phyloP scores from a whole-genome alignment of 2,113 vertebrate species.

The Rhagologus leucostigma region DNA sequence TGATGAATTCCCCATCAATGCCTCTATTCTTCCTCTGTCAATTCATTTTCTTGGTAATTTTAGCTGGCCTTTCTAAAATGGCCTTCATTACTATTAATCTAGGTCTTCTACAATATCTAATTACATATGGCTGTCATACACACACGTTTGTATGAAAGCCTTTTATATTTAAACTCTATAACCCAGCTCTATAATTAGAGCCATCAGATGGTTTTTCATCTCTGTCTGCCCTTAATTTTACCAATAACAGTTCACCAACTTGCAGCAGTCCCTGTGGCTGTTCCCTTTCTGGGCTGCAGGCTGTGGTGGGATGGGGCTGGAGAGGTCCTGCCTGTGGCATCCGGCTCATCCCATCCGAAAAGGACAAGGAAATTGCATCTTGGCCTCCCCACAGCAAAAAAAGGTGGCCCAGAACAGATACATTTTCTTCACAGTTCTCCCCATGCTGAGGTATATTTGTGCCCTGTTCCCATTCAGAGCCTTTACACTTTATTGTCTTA shows the following conservation, averaged over 20 bases:
- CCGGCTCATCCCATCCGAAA: not conserved
- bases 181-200: not conserved
- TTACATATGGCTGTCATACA: not conserved
- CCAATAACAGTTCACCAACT: not conserved
- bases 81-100: slow-evolving; percentile 42
- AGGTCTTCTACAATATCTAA: not conserved
- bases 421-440: not conserved
- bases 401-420: not conserved
- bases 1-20: not conserved
- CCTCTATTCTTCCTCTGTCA: not conserved
- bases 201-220: not conserved
- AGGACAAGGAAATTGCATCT: not conserved
- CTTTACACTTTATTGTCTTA: not conserved
- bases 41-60: slow-evolving; percentile 28
- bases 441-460: fast-evolving
- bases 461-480: not conserved
- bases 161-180: slow-evolving; percentile 35
- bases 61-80: slow-evolving; percentile 39
- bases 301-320: fast-evolving
- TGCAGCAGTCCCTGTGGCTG: not conserved
- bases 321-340: not conserved
- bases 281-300: not conserved
- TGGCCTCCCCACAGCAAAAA: not conserved
- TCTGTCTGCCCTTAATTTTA: not conserved
- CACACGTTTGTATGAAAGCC: not conserved